Conservation (phyloP, 2,888 invertebrate genomes). For the Folsomia candida region DNA sequence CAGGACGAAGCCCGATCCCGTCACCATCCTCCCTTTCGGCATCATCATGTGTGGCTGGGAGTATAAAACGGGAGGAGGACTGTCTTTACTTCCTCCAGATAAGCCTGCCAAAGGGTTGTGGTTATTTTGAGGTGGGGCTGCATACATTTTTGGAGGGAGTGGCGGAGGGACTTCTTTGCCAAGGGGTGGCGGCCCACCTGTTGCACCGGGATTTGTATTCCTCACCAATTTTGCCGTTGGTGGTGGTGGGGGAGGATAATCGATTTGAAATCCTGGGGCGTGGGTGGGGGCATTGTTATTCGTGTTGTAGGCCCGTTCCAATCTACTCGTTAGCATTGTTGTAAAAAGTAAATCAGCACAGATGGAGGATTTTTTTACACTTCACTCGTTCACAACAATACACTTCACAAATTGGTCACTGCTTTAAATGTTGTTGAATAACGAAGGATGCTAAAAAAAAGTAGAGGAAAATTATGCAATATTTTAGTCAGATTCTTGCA, state of each 20-base stretch:
- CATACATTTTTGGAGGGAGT: constrained; percentile 6
- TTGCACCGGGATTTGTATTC: not conserved
- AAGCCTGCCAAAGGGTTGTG: not conserved
- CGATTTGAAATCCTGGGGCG: constrained; percentile 5
- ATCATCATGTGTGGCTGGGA: not conserved
- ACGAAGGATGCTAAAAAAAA: too few species aligned
- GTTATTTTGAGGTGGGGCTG: too few species aligned
- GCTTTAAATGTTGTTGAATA: too few species aligned
- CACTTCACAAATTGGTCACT: too few species aligned
- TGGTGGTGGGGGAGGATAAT: not conserved
- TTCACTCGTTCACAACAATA: too few species aligned
- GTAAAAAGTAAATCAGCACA: not conserved
- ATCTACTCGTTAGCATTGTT: not conserved
- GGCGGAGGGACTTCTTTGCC: not conserved
- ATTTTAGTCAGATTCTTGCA: too few species aligned
- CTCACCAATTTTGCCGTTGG: not conserved
- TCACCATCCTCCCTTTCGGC: not conserved
- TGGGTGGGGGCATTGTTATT: constrained; percentile 1
- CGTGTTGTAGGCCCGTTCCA: not conserved
- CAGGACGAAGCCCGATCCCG: not conserved
- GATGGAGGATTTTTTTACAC: too few species aligned
- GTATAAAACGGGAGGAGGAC: not conserved
- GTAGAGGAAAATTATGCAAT: too few species aligned
- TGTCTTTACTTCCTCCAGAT: not conserved
- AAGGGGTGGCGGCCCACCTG: not conserved